Evolutionary conservation across 2,113 vertebrate genomes (phyloP).

Genomic region (Emydocephalus ijimae): DNA sequence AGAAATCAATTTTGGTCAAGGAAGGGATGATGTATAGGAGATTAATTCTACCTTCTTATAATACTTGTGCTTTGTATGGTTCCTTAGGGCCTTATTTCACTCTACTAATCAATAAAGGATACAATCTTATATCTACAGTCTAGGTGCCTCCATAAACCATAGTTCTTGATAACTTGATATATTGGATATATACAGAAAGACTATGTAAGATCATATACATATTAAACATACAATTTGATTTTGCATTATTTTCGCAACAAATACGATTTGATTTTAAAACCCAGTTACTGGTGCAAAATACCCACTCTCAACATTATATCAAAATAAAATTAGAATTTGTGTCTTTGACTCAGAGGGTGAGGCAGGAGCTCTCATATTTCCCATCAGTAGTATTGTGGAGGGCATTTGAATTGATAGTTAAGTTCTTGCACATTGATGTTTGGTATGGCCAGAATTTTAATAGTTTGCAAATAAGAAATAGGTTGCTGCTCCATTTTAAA

Average conservation of each 20-base stretch:
- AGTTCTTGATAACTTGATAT: background rate
- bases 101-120: background rate
- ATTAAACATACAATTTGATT: background rate
- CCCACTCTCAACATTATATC: background rate
- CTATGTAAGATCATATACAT: background rate
- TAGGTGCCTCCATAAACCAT: background rate
- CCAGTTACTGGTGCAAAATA: background rate
- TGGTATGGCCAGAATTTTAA: background rate
- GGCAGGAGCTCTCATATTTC: background rate
- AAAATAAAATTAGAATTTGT: background rate
- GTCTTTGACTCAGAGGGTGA: background rate
- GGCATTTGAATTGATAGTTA: background rate
- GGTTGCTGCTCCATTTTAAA: background rate
- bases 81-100: background rate
- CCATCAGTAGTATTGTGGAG: background rate
- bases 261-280: background rate
- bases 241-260: background rate
- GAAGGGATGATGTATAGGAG: background rate
- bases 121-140: background rate
- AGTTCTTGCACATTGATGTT: background rate
- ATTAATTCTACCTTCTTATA: background rate
- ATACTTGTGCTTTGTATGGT: background rate
- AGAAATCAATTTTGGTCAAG: background rate
- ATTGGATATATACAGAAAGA: background rate
- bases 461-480: background rate